Conservation (phyloP, 1,140 invertebrate species). For the Drosophila dunni region DNA sequence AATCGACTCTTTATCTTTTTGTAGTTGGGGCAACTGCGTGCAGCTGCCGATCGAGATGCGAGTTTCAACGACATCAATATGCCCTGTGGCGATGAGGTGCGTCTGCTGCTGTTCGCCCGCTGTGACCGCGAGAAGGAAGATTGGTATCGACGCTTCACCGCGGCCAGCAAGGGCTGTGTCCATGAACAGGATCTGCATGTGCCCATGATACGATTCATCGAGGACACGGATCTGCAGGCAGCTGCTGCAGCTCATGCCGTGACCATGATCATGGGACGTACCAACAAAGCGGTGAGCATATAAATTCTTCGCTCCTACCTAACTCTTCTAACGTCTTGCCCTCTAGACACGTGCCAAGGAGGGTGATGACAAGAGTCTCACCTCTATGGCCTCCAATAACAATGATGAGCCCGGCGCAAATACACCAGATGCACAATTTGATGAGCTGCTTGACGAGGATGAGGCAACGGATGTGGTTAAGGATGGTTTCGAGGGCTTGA, state of each 20-base stretch:
- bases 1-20: neutral
- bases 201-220: constrained; percentile 63
- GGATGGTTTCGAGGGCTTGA: constrained; percentile 70
- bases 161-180: constrained; percentile 71
- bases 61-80: constrained; percentile 63
- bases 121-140: constrained; percentile 95
- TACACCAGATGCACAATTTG: constrained; percentile 49
- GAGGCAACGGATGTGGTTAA: constrained; percentile 18
- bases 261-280: constrained; percentile 32
- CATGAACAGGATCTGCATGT: constrained; percentile 77
- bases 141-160: constrained; percentile 87
- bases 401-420: constrained; percentile 45
- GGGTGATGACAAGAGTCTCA: constrained; percentile 25
- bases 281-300: neutral
- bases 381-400: neutral
- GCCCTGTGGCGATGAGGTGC: constrained; percentile 80
- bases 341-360: constrained; percentile 13
- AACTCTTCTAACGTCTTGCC: neutral
- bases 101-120: constrained; percentile 91
- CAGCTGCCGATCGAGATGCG: constrained; percentile 67
- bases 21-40: constrained; percentile 71
- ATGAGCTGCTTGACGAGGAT: constrained; percentile 54
- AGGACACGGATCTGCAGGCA: constrained; percentile 71
- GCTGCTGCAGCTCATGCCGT: constrained; percentile 67
- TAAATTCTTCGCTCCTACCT: neutral